Percentiles rank a stretch among this genome's conserved stretches.
Conservation (phyloP, 1,140 invertebrate genomes). For the Zaprionus vittiger region DNA sequence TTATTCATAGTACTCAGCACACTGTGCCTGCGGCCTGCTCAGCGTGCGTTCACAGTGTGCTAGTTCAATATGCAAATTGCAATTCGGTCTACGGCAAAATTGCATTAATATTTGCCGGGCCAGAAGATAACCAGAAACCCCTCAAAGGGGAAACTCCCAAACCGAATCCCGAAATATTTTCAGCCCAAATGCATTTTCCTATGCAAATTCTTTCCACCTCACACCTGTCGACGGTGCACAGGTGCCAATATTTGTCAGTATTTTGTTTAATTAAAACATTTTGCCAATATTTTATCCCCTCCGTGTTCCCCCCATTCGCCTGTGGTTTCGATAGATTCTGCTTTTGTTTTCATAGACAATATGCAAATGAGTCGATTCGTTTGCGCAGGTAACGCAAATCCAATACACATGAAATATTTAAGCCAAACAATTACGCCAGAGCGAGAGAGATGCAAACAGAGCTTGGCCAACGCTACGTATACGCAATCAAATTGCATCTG, state of each 20-base stretch:
- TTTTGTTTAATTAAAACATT: constrained; percentile 80
- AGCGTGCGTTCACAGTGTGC: not conserved
- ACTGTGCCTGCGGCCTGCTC: constrained; percentile 34
- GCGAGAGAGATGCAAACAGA: constrained; percentile 8
- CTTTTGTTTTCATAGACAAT: constrained; percentile 40
- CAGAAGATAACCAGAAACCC: constrained; percentile 20
- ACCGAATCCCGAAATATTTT: constrained; percentile 10
- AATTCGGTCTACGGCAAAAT: constrained; percentile 58
- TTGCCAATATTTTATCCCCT: constrained; percentile 64
- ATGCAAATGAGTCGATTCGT: constrained; percentile 59
- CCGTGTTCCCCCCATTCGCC: not conserved
- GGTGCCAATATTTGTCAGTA: constrained; percentile 72
- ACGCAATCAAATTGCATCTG: constrained; percentile 23
- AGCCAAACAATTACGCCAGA: constrained; percentile 61
- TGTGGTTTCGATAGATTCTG: constrained; percentile 18
- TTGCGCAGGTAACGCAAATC: constrained; percentile 54
- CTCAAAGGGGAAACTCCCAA: constrained; percentile 6
- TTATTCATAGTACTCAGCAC: not conserved
- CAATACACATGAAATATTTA: constrained; percentile 66
- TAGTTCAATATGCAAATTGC: constrained; percentile 62
- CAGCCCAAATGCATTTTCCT: constrained; percentile 60
- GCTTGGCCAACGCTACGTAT: constrained; percentile 21
- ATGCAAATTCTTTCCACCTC: constrained; percentile 64
- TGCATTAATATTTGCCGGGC: constrained; percentile 70
- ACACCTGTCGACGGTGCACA: constrained; percentile 21